These are phyloP conservation scores for Tineola bisselliella DNA, from an alignment of 2,888 invertebrate species.

Conservation along the genomic window DNA sequence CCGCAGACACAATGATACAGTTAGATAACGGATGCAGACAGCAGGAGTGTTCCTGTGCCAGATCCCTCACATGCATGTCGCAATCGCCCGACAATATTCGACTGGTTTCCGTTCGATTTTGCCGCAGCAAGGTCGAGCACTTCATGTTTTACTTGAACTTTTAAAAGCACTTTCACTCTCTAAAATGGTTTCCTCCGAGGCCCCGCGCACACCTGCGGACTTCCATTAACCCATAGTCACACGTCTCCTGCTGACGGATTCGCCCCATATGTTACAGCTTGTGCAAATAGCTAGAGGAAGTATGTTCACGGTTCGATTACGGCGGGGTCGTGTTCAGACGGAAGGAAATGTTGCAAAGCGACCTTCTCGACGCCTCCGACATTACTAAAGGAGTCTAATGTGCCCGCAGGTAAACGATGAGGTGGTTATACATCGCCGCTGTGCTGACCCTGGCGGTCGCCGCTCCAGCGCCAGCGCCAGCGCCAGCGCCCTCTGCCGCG, in stretches of 20 bases:
- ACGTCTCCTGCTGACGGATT: too few relatives aligned
- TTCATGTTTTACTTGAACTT: constrained; percentile 12
- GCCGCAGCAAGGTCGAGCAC: constrained; percentile 1
- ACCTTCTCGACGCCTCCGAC: neutral
- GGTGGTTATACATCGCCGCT: constrained; percentile 5
- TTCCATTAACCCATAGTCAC: neutral
- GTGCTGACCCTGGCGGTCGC: constrained; percentile 17
- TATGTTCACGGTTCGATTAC: neutral
- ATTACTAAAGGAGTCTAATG: neutral
- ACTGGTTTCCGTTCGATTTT: constrained; percentile 11
- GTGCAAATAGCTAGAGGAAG: neutral
- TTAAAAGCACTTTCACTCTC: constrained; percentile 8
- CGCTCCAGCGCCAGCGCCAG: constrained; percentile 24
- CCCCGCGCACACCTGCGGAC: neutral
- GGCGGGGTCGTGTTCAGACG: neutral
- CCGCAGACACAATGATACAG: neutral
- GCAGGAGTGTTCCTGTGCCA: neutral
- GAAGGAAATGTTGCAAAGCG: neutral
- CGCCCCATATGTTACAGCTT: too few relatives aligned
- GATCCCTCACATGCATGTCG: neutral
- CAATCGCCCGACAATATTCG: neutral
- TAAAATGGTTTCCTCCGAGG: neutral
- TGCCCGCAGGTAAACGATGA: neutral
- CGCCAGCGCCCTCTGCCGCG: constrained; percentile 29
- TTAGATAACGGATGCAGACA: neutral